Conservation (phyloP, 1,140 invertebrate genomes). For the Papilio polyxenes region DNA sequence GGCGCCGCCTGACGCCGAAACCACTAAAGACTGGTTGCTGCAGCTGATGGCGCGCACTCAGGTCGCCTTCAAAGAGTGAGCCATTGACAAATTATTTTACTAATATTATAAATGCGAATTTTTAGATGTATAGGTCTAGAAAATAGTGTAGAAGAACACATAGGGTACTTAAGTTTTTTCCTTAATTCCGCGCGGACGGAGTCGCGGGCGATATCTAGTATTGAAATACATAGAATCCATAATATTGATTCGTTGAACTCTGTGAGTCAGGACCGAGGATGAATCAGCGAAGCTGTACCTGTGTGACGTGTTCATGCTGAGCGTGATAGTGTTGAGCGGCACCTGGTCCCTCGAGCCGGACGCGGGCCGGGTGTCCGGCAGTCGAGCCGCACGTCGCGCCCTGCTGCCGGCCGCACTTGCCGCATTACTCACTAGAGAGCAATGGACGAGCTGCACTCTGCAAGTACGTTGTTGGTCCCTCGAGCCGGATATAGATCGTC, state of each 20-base stretch:
- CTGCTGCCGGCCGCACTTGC: conserved; percentile 55
- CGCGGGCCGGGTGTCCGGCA: conserved; percentile 6
- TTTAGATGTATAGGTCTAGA: no score
- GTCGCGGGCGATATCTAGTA: no score
- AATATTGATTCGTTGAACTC: not conserved
- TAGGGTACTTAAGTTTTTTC: not conserved
- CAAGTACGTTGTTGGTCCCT: conserved; percentile 53
- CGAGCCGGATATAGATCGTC: no score
- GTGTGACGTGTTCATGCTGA: conserved; percentile 82
- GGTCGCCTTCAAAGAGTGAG: conserved; percentile 78
- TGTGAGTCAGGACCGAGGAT: conserved; percentile 54
- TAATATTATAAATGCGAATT: no score
- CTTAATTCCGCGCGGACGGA: no score
- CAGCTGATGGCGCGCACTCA: conserved; percentile 82
- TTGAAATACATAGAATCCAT: not conserved
- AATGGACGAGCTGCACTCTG: conserved; percentile 47
- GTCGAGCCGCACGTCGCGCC: conserved; percentile 25
- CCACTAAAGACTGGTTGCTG: conserved; percentile 77
- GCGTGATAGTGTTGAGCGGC: conserved; percentile 81
- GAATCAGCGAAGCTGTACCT: conserved; percentile 76
- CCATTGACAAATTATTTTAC: not conserved
- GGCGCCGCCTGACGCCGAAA: conserved; percentile 53
- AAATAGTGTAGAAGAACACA: no score
- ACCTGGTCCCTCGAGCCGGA: conserved; percentile 50
- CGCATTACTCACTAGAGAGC: conserved; percentile 40